A percentile compares a stretch with the other conserved stretches of the same genome.
These are phyloP conservation scores for Drosophila cracens DNA, from an alignment of 2,888 invertebrate genomes.

Conservation along the genomic window DNA sequence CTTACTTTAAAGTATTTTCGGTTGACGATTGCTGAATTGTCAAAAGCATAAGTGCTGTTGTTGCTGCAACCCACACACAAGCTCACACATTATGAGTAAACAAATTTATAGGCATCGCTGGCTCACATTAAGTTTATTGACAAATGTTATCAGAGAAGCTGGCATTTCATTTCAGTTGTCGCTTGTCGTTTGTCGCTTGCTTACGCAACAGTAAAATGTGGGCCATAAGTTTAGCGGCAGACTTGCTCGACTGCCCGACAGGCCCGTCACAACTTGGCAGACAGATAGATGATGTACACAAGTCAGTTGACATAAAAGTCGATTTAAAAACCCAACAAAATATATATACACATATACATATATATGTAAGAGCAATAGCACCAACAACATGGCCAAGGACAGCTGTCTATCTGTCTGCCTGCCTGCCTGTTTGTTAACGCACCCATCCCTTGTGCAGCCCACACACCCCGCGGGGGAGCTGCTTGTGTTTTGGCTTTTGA, in stretches of 20 bases:
- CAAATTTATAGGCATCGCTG: conserved; percentile 61
- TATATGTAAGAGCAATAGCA: conserved; percentile 55
- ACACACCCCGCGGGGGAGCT: conserved; percentile 13
- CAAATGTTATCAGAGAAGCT: conserved; percentile 74
- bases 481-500: conserved; percentile 39
- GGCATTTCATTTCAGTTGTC: conserved; percentile 75
- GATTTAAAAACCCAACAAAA: conserved; percentile 75
- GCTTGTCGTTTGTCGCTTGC: conserved; percentile 59
- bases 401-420: conserved; percentile 38
- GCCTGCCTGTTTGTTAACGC: conserved; percentile 20
- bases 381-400: conserved; percentile 54
- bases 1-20: neutral
- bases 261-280: conserved; percentile 18
- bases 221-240: conserved; percentile 67
- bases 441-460: neutral
- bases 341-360: conserved; percentile 20
- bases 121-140: conserved; percentile 77
- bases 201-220: conserved; percentile 76
- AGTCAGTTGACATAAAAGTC: conserved; percentile 78
- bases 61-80: conserved; percentile 14
- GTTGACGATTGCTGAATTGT: neutral
- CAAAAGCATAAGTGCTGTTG: conserved; percentile 32
- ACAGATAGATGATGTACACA: conserved; percentile 65
- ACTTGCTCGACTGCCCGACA: conserved; percentile 2
- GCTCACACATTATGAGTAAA: conserved; percentile 29